phyloP scores from a whole-genome alignment of 2,888 invertebrate species.

The Drosophila pegasa region DNA sequence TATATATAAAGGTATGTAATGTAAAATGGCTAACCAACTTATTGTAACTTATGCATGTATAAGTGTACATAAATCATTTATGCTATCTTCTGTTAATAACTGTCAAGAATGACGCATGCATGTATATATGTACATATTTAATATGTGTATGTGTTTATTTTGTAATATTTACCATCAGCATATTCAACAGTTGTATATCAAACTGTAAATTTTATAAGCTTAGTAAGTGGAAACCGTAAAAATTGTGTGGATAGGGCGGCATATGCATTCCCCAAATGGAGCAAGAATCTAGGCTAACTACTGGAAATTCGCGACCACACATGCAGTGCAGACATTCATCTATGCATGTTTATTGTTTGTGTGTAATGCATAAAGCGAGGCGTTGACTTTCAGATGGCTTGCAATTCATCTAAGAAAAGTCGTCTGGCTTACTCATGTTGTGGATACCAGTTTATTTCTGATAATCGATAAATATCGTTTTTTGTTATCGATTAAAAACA shows the following conservation, averaged over 20 bases:
- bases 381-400: constrained; percentile 79
- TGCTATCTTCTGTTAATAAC: constrained; percentile 14
- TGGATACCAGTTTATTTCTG: too few species aligned
- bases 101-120: constrained; percentile 13
- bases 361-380: constrained; percentile 31
- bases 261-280: background rate
- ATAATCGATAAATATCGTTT: too few species aligned
- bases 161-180: background rate
- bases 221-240: background rate
- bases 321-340: constrained; percentile 2
- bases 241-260: background rate
- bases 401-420: constrained; percentile 73
- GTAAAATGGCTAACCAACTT: background rate
- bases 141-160: background rate
- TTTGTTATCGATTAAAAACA: too few species aligned
- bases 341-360: constrained; percentile 1
- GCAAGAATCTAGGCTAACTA: constrained; percentile 5
- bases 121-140: background rate
- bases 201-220: background rate
- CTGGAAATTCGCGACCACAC: background rate
- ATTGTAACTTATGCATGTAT: constrained; percentile 6
- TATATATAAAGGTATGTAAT: constrained; percentile 31
- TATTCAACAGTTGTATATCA: constrained; percentile 14
- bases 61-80: constrained; percentile 2
- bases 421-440: constrained; percentile 82